Conservation (phyloP, 2,888 invertebrate species). For the Luffia ferchaultella region DNA sequence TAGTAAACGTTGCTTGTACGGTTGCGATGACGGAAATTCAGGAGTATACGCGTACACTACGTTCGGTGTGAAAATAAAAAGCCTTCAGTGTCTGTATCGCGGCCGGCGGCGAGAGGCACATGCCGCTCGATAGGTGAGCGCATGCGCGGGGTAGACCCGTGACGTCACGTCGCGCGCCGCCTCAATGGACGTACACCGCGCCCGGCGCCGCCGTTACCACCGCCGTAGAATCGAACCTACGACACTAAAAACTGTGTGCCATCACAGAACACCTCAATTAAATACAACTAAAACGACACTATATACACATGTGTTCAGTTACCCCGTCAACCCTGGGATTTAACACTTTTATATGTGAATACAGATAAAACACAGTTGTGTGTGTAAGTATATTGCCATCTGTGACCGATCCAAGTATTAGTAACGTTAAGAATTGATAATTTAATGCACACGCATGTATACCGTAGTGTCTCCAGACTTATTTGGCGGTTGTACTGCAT, state of each 20-base stretch:
- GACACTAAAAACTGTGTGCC: no score
- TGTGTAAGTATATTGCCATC: no score
- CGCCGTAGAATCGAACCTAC: slow-evolving; percentile 30
- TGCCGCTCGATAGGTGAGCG: slow-evolving; percentile 61
- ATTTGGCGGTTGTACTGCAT: no score
- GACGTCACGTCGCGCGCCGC: slow-evolving; percentile 41
- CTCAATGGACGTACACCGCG: slow-evolving; percentile 5
- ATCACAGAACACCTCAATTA: slow-evolving; percentile 14
- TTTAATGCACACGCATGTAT: no score
- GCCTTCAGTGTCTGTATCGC: slow-evolving; percentile 47
- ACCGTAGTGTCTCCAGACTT: no score
- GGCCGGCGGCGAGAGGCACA: slow-evolving; percentile 54
- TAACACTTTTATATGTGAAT: no score
- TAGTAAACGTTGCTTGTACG: slow-evolving; percentile 24
- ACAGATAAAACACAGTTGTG: no score
- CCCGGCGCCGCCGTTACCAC: slow-evolving; percentile 25
- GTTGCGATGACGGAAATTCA: slow-evolving; percentile 18
- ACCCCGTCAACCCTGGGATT: no score
- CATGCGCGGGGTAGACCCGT: slow-evolving; percentile 45
- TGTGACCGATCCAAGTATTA: no score
- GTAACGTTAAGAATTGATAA: no score
- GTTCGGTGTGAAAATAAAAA: slow-evolving; percentile 54
- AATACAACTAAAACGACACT: slow-evolving; percentile 11
- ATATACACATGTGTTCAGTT: no score
- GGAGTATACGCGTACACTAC: slow-evolving; percentile 21